phyloP scores from a whole-genome alignment of 2,113 vertebrate genomes.

The Raja brachyura region DNA sequence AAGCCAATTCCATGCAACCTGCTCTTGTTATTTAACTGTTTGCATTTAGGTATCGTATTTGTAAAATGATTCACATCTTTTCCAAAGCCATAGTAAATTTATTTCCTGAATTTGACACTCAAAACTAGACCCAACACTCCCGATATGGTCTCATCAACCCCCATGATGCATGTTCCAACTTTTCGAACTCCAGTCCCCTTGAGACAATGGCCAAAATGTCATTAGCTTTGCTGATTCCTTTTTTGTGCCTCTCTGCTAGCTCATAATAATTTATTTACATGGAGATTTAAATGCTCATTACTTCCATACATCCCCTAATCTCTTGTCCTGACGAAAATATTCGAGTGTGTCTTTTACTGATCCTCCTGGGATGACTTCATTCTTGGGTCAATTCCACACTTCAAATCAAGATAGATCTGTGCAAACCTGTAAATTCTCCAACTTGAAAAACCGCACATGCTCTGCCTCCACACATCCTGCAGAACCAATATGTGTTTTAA shows the following conservation, averaged over 20 bases:
- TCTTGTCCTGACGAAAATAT: neutral
- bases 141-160: neutral
- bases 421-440: neutral
- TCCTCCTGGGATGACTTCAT: neutral
- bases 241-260: neutral
- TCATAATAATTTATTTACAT: neutral
- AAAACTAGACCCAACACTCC: neutral
- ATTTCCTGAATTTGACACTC: neutral
- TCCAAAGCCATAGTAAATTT: neutral
- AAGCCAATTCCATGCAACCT: neutral
- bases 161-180: neutral
- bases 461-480: neutral
- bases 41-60: neutral
- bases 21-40: neutral
- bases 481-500: slow-evolving; percentile 5
- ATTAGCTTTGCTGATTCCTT: neutral
- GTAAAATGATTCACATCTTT: neutral
- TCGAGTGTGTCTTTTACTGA: neutral
- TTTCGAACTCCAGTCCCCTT: neutral
- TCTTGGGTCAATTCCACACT: neutral
- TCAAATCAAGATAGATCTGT: neutral
- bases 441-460: neutral
- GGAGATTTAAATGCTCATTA: neutral
- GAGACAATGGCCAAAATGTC: neutral
- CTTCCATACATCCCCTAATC: neutral